phyloP scores from a whole-genome alignment of 92 coral and sea anemone species.

The Palythoa heliodiscus region DNA sequence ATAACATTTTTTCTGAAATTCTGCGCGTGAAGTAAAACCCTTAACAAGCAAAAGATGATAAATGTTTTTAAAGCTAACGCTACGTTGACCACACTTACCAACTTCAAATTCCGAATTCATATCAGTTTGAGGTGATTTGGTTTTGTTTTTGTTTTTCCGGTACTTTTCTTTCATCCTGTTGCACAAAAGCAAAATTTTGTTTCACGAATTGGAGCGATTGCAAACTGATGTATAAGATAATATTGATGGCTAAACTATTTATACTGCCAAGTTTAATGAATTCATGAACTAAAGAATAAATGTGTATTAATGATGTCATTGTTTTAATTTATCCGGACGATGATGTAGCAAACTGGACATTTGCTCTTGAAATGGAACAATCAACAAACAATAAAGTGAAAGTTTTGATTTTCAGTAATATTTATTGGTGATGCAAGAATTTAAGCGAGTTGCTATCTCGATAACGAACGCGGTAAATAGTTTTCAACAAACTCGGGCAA shows the following conservation, averaged over 20 bases:
- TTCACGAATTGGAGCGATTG: neutral
- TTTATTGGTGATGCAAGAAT: too few species aligned
- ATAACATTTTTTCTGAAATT: too few species aligned
- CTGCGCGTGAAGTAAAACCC: too few species aligned
- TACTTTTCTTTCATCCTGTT: constrained; percentile 41
- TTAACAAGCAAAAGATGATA: too few species aligned
- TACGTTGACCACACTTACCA: constrained; percentile 1
- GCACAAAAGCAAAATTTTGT: neutral
- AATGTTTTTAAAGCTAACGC: neutral
- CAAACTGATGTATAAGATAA: neutral
- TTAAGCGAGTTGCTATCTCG: too few species aligned
- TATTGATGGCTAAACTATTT: neutral
- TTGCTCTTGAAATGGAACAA: too few species aligned
- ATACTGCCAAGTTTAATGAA: neutral
- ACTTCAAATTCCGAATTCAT: neutral
- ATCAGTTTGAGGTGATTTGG: neutral
- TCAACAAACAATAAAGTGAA: too few species aligned
- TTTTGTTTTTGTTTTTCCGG: neutral
- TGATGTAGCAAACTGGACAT: neutral
- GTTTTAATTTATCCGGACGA: neutral
- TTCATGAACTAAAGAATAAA: neutral
- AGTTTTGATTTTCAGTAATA: too few species aligned
- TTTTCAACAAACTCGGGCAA: too few species aligned
- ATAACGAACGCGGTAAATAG: too few species aligned
- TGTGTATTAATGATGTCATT: neutral